phyloP scores from a whole-genome alignment of 2,797 vertebrate genomes.

The Cryptoprocta ferox region DNA sequence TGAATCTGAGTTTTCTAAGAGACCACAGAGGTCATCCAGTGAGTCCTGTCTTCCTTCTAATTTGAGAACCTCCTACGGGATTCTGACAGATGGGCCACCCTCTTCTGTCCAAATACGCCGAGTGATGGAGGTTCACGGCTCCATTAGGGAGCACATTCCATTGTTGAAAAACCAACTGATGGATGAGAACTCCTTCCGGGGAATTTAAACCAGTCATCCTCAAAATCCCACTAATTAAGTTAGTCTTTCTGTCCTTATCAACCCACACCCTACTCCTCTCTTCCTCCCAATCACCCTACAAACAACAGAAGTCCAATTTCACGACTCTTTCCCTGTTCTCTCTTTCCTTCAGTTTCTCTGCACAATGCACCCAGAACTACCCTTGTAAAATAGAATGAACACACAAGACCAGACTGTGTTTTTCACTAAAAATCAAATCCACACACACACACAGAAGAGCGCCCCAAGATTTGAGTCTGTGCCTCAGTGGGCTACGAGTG shows the following conservation, averaged over 20 bases:
- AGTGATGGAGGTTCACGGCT: not conserved
- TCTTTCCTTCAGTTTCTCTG: not conserved
- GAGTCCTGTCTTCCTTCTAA: not conserved
- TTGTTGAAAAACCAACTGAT: not conserved
- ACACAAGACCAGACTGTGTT: not conserved
- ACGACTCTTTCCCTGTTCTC: too few species aligned
- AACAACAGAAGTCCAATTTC: not conserved
- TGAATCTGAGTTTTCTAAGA: slow-evolving; percentile 24
- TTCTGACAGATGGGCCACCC: not conserved
- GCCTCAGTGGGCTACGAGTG: not conserved
- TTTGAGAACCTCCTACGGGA: not conserved
- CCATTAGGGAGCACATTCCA: not conserved
- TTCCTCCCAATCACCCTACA: too few species aligned
- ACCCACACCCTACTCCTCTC: not conserved
- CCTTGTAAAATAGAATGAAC: not conserved
- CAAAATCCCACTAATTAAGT: not conserved
- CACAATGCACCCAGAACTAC: not conserved
- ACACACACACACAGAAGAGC: not conserved
- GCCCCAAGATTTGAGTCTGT: not conserved
- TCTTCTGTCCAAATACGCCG: not conserved
- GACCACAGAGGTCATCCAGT: not conserved
- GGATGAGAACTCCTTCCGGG: not conserved
- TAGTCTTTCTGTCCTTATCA: not conserved
- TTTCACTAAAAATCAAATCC: not conserved
- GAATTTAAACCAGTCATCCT: not conserved